These are phyloP conservation scores for Penaeus japonicus DNA, from an alignment of 1,140 invertebrate species.

Conservation along the genomic window DNA sequence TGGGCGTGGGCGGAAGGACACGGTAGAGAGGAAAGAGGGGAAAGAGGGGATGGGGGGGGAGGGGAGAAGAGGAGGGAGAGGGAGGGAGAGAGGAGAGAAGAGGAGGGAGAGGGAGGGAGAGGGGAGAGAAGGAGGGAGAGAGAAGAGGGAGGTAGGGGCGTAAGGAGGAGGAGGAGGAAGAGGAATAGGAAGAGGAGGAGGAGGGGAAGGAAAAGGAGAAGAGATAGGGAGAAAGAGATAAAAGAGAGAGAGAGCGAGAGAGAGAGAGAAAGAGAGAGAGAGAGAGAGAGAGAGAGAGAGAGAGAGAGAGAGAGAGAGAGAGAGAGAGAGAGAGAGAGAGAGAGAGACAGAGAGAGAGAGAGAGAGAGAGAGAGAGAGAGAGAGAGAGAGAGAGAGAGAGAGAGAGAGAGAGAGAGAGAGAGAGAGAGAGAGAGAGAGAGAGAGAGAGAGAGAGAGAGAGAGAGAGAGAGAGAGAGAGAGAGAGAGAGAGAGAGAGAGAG, in stretches of 20 bases:
- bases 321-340: no score
- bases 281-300: no score
- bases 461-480: no score
- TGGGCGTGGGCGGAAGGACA: neutral
- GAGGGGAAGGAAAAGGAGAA: neutral
- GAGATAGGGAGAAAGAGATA: neutral
- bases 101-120: neutral
- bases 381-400: no score
- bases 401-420: no score
- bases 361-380: no score
- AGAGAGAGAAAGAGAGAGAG: neutral
- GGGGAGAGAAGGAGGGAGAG: neutral
- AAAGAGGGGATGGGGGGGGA: neutral
- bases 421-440: no score
- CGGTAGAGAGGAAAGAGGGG: neutral
- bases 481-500: no score
- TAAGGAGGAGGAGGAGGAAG: neutral
- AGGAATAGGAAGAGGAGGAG: neutral
- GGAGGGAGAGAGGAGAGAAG: conserved; percentile 15
- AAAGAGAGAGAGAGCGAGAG: neutral
- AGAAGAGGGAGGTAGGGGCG: neutral
- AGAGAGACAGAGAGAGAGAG: no score
- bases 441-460: no score
- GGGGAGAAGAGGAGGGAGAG: neutral
- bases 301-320: no score